These are phyloP conservation scores for Nothobranchius kuhntae DNA, from an alignment of 2,113 vertebrate species.

Conservation along the genomic window DNA sequence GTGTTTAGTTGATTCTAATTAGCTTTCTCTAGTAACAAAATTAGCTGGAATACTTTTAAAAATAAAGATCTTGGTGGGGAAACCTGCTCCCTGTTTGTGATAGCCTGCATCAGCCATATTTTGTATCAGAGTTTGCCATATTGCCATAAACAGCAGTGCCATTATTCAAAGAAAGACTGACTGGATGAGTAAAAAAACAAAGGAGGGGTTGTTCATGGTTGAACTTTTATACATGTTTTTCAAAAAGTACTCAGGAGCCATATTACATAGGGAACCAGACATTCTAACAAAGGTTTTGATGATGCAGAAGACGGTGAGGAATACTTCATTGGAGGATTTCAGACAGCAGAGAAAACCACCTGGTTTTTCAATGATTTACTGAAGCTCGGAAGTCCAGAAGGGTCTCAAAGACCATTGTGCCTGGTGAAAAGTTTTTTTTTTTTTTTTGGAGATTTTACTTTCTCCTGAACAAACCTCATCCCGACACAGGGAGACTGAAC, in stretches of 20 bases:
- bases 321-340: constrained; percentile 42
- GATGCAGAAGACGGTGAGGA: constrained; percentile 36
- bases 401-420: constrained; percentile 46
- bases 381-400: constrained; percentile 27
- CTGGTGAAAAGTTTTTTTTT: constrained; percentile 29
- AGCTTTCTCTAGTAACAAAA: constrained; percentile 64
- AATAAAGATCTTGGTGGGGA: constrained; percentile 48
- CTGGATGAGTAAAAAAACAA: constrained; percentile 50
- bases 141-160: constrained; percentile 77
- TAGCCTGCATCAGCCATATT: constrained; percentile 80
- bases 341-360: constrained; percentile 44
- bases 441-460: constrained; percentile 7
- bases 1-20: constrained; percentile 67
- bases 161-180: constrained; percentile 61
- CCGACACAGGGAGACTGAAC: constrained; percentile 49
- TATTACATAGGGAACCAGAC: constrained; percentile 69
- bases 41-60: constrained; percentile 56
- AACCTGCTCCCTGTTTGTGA: constrained; percentile 61
- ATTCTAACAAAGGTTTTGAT: constrained; percentile 17
- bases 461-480: constrained; percentile 42
- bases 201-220: constrained; percentile 61
- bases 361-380: constrained; percentile 19
- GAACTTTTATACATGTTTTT: constrained; percentile 65
- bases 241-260: constrained; percentile 78
- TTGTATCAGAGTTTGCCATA: constrained; percentile 74